Evolutionary conservation across 2,797 vertebrate genomes (phyloP), one percentile per base, ranked within the genome.

Genomic region (Parotocinclus haroldoi): DNA sequence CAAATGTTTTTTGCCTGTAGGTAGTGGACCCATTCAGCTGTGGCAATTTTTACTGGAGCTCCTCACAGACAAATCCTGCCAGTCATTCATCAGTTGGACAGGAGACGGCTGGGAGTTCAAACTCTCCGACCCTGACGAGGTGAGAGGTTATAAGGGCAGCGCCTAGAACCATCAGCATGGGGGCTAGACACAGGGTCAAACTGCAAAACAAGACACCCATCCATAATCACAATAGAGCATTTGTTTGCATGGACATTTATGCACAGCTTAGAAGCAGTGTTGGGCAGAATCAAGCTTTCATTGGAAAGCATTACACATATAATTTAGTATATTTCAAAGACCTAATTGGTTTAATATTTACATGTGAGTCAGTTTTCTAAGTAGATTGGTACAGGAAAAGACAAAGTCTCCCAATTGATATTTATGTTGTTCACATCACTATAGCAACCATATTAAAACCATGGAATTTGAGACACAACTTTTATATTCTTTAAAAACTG

Each of bases 101-200:
- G 97, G 97, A n/a, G 96, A 99, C 17, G 97, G 97, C 87, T 99
- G 97, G 97, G 97, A 99, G 84, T 99, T 99, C 87, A 99, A 99
- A 79, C 95, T 99, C 17, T 98, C 97, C 0, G 97, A 99, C 87
- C 97, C 97, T 53, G 97, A 99, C 3, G 97, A 99, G 97, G 97
- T 98, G 85, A 90, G 89, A 81, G 79, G 77, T 76, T 55, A 7
- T 4, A 68, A 80, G 48, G 68, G 51, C 65, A 71, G 77, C 73
- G 67, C 18, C 11, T 13, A 37, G 38, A 10, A 36, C 18, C 10
- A 51, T 57, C 52, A 42, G 48, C 38, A 14, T 51, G 45, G 39
- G 58, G 59, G 60, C n/a, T 37, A 57, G 37, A 58, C 38, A 19
- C 14, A 14, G 53, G 63, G 42, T 57, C 49, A 40, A 54, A 57